Percentiles rank a stretch among this genome's conserved stretches.
These are phyloP conservation scores for Achlya flavicornis DNA, from an alignment of 2,888 invertebrate species.

Conservation along the genomic window DNA sequence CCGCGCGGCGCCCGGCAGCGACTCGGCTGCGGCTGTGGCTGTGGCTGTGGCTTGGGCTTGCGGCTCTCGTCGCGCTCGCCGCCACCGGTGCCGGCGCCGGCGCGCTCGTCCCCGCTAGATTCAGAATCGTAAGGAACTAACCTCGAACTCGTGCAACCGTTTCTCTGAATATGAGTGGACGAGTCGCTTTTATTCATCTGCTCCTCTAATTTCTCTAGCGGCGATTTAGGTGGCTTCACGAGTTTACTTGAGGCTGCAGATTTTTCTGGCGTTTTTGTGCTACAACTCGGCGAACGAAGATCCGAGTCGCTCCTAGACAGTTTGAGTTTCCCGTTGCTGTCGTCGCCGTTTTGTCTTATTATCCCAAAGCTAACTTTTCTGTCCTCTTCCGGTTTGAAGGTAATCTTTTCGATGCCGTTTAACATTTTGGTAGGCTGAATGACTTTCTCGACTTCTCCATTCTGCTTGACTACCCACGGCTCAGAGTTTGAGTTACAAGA, in stretches of 20 bases:
- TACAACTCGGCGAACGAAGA: constrained; percentile 43
- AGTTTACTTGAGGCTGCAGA: constrained; percentile 57
- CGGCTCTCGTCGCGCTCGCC: constrained; percentile 40
- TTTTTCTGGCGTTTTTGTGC: constrained; percentile 55
- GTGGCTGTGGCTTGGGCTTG: too few species aligned
- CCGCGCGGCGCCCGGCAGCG: constrained; percentile 63
- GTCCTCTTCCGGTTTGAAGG: constrained; percentile 59
- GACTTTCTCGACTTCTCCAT: constrained; percentile 76
- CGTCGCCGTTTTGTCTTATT: constrained; percentile 64
- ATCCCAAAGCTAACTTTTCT: constrained; percentile 67
- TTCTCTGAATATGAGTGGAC: constrained; percentile 50
- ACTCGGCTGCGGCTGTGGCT: constrained; percentile 62
- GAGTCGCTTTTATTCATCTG: constrained; percentile 73
- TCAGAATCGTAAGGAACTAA: constrained; percentile 86
- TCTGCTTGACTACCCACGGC: constrained; percentile 79
- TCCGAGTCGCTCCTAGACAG: constrained; percentile 64
- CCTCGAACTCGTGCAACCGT: constrained; percentile 59
- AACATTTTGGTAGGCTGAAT: constrained; percentile 56
- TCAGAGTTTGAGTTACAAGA: constrained; percentile 58
- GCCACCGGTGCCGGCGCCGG: too few species aligned
- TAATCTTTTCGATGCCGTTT: constrained; percentile 61
- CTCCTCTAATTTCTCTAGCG: constrained; percentile 73
- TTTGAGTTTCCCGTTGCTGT: constrained; percentile 54
- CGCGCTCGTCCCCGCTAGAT: constrained; percentile 78
- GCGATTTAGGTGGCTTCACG: constrained; percentile 67